A percentile compares a stretch with the other conserved stretches of the same genome.
Evolutionary conservation across 53 echinoderm and acorn worm genomes (phyloP).

Genomic region (Mesocentrotus franciscanus): DNA sequence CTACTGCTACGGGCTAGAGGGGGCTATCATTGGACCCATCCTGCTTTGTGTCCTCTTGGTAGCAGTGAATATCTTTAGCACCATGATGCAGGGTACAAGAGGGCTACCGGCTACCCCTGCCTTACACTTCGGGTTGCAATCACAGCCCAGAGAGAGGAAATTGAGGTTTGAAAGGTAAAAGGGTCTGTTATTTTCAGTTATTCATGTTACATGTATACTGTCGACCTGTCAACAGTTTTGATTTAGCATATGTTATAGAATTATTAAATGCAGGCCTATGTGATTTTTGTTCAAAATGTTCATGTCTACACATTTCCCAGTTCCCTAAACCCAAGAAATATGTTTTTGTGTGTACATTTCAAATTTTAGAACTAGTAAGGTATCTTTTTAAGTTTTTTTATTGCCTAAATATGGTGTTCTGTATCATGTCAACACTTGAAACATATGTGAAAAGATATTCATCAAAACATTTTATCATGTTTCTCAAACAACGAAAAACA

Average conservation of each 20-base stretch:
- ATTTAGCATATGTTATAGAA: neutral
- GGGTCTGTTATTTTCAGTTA: neutral
- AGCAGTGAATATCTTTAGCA: constrained; percentile 85
- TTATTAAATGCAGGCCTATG: neutral
- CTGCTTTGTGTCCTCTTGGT: constrained; percentile 89
- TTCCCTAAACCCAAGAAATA: too few species aligned
- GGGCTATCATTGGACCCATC: constrained; percentile 96
- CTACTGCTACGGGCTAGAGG: constrained; percentile 90
- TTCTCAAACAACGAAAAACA: too few species aligned
- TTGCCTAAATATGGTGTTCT: too few species aligned
- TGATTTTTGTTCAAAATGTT: neutral
- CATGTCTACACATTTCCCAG: too few species aligned
- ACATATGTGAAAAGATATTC: too few species aligned
- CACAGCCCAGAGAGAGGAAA: constrained; percentile 52
- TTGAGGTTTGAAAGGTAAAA: constrained; percentile 51
- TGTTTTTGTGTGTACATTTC: too few species aligned
- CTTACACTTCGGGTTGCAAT: neutral
- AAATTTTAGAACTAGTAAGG: too few species aligned
- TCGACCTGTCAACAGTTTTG: too few species aligned
- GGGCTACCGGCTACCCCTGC: constrained; percentile 35
- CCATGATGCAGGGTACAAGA: constrained; percentile 77
- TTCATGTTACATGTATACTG: too few species aligned
- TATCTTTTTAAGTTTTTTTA: too few species aligned
- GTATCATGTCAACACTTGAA: too few species aligned
- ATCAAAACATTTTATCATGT: too few species aligned